Base-by-base conservation (phyloP, 2,113 vertebrate species). In the Hyperopisus bebe region DNA sequence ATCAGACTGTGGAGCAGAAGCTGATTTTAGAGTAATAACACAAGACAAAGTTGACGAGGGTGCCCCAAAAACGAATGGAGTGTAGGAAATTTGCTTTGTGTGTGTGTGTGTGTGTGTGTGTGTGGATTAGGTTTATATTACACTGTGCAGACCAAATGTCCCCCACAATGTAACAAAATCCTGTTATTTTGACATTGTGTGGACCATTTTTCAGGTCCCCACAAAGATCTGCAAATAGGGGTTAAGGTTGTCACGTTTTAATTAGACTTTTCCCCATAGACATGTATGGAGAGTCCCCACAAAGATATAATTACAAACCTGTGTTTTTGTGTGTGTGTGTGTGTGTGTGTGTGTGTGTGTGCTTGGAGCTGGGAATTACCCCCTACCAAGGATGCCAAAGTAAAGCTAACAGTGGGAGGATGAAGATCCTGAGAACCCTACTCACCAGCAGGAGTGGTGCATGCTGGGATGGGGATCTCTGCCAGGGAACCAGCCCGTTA, bases 401-500 rank as follows among this genome's bases (percentile, higher is more conserved):
- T 13, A 47, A 85, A n/a, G 27, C 27, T n/a, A 51, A 47, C 47
- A 85, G 44, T 44, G 15, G 19, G 82, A 44, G 24, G 42, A 5
- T 84, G 80, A 48, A 83, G 31, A 3, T 86, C 19, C 42, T 39
- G 35, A 44, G 19, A n/a, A 15, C 5, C 11, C n/a, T 15, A 5
- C n/a, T 48, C 47, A 44, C 24, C 53, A 6, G 53, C 53, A 55
- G 53, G 53, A 55, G 53, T 55, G 5, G 19, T 21, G 53, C 1
- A 1, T 9, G 44, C 3, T 3, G n/a, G 21, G 11, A 6, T 4
- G 92, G 90, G 62, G 96, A 96, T 96, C 95, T 97, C 95, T 95
- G 95, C 96, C 97, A 95, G 96, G 94, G 94, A 92, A 94, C 93
- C 91, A 94, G 93, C 94, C 95, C 92, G 93, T 95, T 95, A 95